Evolutionary conservation across 1,140 invertebrate genomes (phyloP), one percentile per base, ranked within the genome.

Genomic region (Sminthurides bifidus): DNA sequence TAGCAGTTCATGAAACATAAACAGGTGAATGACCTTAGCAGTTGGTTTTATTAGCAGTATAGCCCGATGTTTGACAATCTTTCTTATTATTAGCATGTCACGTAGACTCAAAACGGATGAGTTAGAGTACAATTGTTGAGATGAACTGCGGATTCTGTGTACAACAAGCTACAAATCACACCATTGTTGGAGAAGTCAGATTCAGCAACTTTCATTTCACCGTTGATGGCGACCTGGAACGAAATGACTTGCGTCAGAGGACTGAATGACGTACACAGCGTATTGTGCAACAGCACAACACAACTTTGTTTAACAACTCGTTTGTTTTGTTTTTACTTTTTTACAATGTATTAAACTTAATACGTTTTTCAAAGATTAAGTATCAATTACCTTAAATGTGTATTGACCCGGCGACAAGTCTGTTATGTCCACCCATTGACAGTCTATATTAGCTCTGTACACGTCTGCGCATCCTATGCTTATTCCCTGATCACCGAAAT

Each of bases 371-470:
- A 12, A 21, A 14, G 19, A 8, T 12, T 19, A 41, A 6, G 15
- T 56, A 48, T 26, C 15, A n/a, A 56, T 10, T 70, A 83, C 87
- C 77, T 91, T 89, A 56, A 95, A 81, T 4, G 78, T 83, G 68
- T 95, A 96, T 8, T 80, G 71, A 40, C 92, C 92, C 0, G 84
- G 83, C 15, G 73, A 71, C 1, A 96, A 73, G 62, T 95, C 92
- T 0, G 90, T 85, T 14, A 97, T 87, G 68, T 97, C 92, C 27
- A 97, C 84, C 93, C 92, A 96, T 68, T 96, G 92, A 68, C 92
- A 97, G 70, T 97, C 92, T 43, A 96, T 86, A 66, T 92, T 92
- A 68, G 87, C 84, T 59, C 84, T 79, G 70, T 97, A 97, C 52
- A 92, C 84, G 67, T 96, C 92, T 2, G 86, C 87, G 69, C 92